Evolutionary conservation across 2,113 vertebrate genomes (phyloP), one percentile per base, ranked within the genome.

Genomic region (Scalopus aquaticus): DNA sequence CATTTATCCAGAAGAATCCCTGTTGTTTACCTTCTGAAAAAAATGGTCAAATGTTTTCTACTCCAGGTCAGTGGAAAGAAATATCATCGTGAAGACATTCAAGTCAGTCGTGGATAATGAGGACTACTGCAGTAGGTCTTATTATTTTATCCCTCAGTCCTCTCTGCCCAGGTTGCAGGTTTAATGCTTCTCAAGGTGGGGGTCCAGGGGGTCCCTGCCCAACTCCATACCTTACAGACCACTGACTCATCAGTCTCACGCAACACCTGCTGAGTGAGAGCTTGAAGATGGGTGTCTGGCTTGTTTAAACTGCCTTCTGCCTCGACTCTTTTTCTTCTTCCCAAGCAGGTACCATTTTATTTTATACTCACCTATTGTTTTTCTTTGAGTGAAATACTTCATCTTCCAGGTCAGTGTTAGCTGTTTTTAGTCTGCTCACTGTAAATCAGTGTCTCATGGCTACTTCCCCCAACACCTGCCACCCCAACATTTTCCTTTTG

Each of bases 351-450:
- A 32, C 28, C 19, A 19, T 30, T 1, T n/a, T 1, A 58, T 28
- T 51, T 44, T 37, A 64, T 3, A 54, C 13, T 69, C 20, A 76
- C 22, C 26, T 69, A 8, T 17, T 20, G 11, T 39, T 74, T 39
- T 5, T 39, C 30, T 56, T 46, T 58, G 30, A 74, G 39, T 60
- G 22, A 24, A 9, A 35, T 46, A 5, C 17, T 39, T 58, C 19
- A 37, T 7, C 42, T 77, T 35, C 30, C 44, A 8, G 13, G 37
- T 20, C 12, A 20, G 51, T 37, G 74, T 37, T 54, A 30, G 3
- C 17, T 56, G 44, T 5, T n/a, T 67, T 9, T 28, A 1, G 0
- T 28, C 39, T n/a, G 4, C n/a, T 4, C 6, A 2, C 3, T 37
- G 5, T 28, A 88, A 65, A 88, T 69, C 30, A 73, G 65, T 39